Evolutionary conservation across 2,888 invertebrate species (phyloP).

Genomic region (Tetranychus piercei): DNA sequence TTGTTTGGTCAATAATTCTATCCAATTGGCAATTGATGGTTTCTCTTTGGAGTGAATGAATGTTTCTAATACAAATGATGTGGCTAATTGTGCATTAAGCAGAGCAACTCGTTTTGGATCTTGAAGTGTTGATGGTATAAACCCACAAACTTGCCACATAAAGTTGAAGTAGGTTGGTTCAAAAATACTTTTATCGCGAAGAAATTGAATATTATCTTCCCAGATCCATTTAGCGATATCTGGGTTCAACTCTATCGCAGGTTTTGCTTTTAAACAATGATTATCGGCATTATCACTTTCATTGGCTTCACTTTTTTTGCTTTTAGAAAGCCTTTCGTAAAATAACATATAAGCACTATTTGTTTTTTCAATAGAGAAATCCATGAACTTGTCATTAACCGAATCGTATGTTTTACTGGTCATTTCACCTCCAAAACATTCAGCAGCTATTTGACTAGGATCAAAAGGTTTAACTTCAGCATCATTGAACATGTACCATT

Average conservation of each 20-base stretch:
- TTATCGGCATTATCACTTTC: neutral
- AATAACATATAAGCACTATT: slow-evolving; percentile 94
- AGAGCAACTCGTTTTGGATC: slow-evolving; percentile 48
- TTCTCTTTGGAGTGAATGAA: slow-evolving; percentile 93
- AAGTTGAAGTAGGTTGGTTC: slow-evolving; percentile 89
- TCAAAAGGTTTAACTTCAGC: slow-evolving; percentile 87
- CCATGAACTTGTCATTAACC: slow-evolving; percentile 88
- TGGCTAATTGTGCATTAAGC: slow-evolving; percentile 65
- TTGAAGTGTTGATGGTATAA: slow-evolving; percentile 69
- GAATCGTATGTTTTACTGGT: slow-evolving; percentile 94
- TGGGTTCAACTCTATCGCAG: slow-evolving; percentile 44
- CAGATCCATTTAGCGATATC: slow-evolving; percentile 88
- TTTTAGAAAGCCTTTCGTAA: slow-evolving; percentile 48
- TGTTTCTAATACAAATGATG: slow-evolving; percentile 85
- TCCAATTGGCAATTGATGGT: slow-evolving; percentile 94
- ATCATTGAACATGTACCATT: slow-evolving; percentile 59
- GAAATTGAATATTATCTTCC: slow-evolving; percentile 87
- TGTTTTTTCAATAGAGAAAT: slow-evolving; percentile 90
- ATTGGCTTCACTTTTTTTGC: slow-evolving; percentile 8
- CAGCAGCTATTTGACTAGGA: slow-evolving; percentile 77
- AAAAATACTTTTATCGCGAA: slow-evolving; percentile 85
- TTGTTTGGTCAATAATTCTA: slow-evolving; percentile 78
- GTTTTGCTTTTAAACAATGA: neutral
- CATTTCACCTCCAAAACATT: slow-evolving; percentile 95
- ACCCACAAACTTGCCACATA: slow-evolving; percentile 88